Evolutionary conservation across 2,888 invertebrate genomes (phyloP).

Genomic region (Drosophila barbarae): DNA sequence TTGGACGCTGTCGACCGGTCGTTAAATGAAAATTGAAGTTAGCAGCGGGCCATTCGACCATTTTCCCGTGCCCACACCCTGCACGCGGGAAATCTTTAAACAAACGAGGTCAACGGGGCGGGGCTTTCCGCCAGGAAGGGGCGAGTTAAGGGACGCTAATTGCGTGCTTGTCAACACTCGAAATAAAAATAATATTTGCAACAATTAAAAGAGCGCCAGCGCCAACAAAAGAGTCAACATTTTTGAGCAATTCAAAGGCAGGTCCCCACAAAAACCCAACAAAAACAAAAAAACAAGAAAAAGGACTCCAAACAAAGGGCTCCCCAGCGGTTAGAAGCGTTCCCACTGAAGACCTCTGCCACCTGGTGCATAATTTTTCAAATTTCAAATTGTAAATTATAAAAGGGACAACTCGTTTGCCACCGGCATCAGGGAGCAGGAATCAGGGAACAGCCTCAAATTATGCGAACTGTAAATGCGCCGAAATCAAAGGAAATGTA

Average conservation of each 20-base stretch:
- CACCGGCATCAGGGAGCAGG: conserved; percentile 5
- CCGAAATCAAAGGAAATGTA: conserved; percentile 35
- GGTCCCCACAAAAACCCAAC: conserved; percentile 7
- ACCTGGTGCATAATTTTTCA: conserved; percentile 38
- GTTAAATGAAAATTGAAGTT: conserved; percentile 53
- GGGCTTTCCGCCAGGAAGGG: background rate
- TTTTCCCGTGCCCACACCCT: background rate
- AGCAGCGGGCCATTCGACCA: conserved; percentile 23
- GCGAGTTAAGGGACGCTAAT: conserved; percentile 51
- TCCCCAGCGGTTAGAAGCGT: conserved; percentile 1
- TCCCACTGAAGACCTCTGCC: conserved; percentile 15
- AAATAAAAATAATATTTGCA: conserved; percentile 60
- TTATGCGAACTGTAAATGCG: conserved; percentile 50
- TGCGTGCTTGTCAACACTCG: conserved; percentile 62
- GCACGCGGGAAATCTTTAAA: conserved; percentile 28
- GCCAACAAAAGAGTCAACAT: conserved; percentile 29
- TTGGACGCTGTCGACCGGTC: conserved; percentile 46
- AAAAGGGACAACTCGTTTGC: conserved; percentile 36
- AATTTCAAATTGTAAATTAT: conserved; percentile 36
- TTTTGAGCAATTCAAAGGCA: conserved; percentile 24
- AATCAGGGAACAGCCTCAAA: conserved; percentile 24
- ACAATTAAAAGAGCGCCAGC: conserved; percentile 46
- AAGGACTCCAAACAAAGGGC: conserved; percentile 23
- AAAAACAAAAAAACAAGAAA: conserved; percentile 17
- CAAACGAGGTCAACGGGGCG: conserved; percentile 32